A percentile compares a stretch with the other conserved stretches of the same genome.
Evolutionary conservation across 2,888 invertebrate genomes (phyloP).

Genomic region (Plutella xylostella): DNA sequence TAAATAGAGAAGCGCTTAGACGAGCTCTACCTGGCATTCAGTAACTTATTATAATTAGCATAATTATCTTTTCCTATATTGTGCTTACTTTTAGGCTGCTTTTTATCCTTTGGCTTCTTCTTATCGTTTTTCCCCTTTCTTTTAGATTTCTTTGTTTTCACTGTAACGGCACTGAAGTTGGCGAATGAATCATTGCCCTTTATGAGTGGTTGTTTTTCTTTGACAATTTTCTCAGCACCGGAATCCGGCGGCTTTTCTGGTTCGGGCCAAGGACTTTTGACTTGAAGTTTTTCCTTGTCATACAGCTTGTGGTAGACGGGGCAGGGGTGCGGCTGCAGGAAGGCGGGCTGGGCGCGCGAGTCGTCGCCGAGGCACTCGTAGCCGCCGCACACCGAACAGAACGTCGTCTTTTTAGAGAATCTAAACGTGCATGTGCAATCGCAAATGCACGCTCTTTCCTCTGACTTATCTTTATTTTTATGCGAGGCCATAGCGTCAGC

Average conservation of each 20-base stretch:
- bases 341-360: conserved; percentile 39
- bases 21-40: no score
- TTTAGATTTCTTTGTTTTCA: background rate
- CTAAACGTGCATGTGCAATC: conserved; percentile 54
- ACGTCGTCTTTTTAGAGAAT: conserved; percentile 48
- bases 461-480: conserved; percentile 21
- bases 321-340: conserved; percentile 49
- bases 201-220: background rate
- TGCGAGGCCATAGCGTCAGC: conserved; percentile 31
- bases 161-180: background rate
- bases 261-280: conserved; percentile 39
- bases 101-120: background rate
- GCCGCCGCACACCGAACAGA: conserved; percentile 55
- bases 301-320: conserved; percentile 57
- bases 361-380: conserved; percentile 54
- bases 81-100: no score
- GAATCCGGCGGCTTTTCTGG: no score
- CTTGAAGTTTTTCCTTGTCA: conserved; percentile 40
- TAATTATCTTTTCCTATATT: no score
- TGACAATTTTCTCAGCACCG: conserved; percentile 3
- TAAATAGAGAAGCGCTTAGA: no score
- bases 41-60: no score
- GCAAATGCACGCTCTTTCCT: conserved; percentile 45
- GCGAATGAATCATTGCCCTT: background rate
- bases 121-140: background rate